A percentile compares a stretch with the other conserved stretches of the same genome.
Conservation (phyloP, 2,888 invertebrate genomes). For the Eustalomyia histrio region DNA sequence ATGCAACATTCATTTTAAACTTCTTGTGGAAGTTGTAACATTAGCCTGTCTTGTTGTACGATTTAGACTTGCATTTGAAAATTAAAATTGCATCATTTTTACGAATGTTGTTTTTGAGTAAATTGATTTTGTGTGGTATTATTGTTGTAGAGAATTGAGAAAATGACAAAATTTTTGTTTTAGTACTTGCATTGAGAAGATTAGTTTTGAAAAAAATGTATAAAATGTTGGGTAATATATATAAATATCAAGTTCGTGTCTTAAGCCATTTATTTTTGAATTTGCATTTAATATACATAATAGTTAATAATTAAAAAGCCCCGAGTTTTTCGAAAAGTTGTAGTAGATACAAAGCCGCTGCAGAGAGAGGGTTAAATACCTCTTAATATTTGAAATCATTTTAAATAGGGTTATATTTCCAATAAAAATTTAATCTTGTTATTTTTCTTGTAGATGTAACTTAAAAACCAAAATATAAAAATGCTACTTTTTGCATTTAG, state of each 20-base stretch:
- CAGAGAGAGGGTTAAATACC: no score
- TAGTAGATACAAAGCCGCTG: no score
- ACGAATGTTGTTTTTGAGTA: conserved; percentile 34
- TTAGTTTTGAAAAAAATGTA: conserved; percentile 6
- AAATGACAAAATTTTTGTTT: conserved; percentile 31
- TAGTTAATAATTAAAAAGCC: no score
- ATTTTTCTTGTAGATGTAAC: no score
- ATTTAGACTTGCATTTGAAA: conserved; percentile 62
- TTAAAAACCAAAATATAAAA: no score
- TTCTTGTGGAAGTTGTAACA: conserved; percentile 65
- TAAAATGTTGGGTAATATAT: conserved; percentile 16
- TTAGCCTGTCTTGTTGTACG: conserved; percentile 43
- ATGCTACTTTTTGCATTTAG: no score
- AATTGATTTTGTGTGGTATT: not conserved
- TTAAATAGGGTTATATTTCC: no score
- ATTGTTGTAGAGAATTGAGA: not conserved
- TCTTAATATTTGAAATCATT: no score
- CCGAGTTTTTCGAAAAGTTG: no score
- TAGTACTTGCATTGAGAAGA: not conserved
- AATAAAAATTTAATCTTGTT: no score
- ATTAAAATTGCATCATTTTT: conserved; percentile 48
- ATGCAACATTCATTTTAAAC: conserved; percentile 59
- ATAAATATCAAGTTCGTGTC: conserved; percentile 71
- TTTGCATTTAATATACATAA: no score
- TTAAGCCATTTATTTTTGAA: conserved; percentile 73